Conservation (phyloP, 2,888 invertebrate species). For the Drosophila pegasa region DNA sequence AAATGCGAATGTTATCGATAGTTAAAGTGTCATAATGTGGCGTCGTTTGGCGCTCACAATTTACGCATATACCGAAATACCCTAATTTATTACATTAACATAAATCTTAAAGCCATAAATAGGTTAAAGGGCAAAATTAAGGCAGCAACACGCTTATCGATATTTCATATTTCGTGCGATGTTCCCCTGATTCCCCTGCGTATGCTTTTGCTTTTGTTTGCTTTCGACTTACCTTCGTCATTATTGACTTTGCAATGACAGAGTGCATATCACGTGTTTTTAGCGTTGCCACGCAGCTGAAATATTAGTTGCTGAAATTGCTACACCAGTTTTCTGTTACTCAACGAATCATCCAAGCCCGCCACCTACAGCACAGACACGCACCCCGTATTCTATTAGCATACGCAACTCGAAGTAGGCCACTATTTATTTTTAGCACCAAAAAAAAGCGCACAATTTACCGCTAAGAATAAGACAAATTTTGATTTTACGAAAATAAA, state of each 20-base stretch:
- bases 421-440: not conserved
- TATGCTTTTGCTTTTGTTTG: not conserved
- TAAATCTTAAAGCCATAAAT: not conserved
- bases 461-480: constrained; percentile 6
- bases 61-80: not conserved
- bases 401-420: not conserved
- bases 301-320: not conserved
- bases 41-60: not conserved
- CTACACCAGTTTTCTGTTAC: not conserved
- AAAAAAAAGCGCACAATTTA: not conserved
- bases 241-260: constrained; percentile 13
- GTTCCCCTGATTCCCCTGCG: not conserved
- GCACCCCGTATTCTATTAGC: constrained; percentile 4
- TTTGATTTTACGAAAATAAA: constrained; percentile 9
- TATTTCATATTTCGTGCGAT: not conserved
- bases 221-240: not conserved
- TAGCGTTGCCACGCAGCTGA: constrained; percentile 34
- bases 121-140: no score
- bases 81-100: not conserved
- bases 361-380: constrained; percentile 10
- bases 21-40: not conserved
- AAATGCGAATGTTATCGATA: constrained; percentile 18
- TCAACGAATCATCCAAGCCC: constrained; percentile 1
- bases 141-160: constrained; percentile 1
- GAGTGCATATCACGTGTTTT: constrained; percentile 42